A percentile compares a stretch with the other conserved stretches of the same genome.
Conservation (phyloP, 2,888 invertebrate genomes). For the Philereme vetulata region DNA sequence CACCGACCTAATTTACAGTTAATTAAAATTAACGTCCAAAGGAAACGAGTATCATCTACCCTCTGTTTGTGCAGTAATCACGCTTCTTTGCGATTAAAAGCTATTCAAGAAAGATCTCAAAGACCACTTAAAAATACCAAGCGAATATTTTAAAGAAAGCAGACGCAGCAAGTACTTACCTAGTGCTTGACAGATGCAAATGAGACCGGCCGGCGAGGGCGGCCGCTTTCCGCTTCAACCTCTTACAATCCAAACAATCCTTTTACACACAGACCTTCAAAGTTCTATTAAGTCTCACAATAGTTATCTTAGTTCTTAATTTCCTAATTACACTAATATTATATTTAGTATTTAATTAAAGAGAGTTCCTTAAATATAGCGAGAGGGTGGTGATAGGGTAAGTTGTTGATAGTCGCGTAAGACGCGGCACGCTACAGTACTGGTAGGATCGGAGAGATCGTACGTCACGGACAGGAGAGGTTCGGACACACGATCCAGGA, state of each 20-base stretch:
- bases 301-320: constrained; percentile 49
- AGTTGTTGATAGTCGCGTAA: constrained; percentile 58
- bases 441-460: constrained; percentile 76
- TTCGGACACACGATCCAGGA: constrained; percentile 78
- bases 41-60: constrained; percentile 39
- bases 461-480: constrained; percentile 78
- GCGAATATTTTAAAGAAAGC: constrained; percentile 61
- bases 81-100: constrained; percentile 49
- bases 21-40: constrained; percentile 40
- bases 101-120: constrained; percentile 49
- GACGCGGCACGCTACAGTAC: constrained; percentile 66
- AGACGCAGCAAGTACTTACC: constrained; percentile 66
- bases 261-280: constrained; percentile 59
- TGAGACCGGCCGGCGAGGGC: constrained; percentile 62
- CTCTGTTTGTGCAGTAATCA: constrained; percentile 47
- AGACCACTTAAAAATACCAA: constrained; percentile 51
- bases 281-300: constrained; percentile 54
- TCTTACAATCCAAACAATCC: constrained; percentile 73
- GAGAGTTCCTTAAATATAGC: constrained; percentile 27
- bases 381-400: constrained; percentile 45
- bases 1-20: constrained; percentile 24
- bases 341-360: constrained; percentile 43
- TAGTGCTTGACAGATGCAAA: constrained; percentile 74
- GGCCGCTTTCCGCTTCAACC: constrained; percentile 58
- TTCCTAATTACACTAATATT: constrained; percentile 40